These are phyloP conservation scores for Euphydryas editha DNA, from an alignment of 2,888 invertebrate species.

Conservation along the genomic window DNA sequence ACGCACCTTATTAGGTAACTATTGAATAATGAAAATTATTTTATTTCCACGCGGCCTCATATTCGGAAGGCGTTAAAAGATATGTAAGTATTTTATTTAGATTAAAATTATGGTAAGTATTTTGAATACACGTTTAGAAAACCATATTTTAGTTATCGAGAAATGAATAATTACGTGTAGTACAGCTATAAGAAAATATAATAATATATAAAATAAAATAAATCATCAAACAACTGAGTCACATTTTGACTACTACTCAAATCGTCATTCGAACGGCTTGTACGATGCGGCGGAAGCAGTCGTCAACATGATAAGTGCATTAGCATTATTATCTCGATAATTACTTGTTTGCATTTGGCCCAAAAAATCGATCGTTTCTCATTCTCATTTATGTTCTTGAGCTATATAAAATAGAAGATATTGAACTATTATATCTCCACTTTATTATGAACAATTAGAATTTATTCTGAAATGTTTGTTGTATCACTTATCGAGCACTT, in stretches of 20 bases:
- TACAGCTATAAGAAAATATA: background rate
- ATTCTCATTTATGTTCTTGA: slow-evolving; percentile 72
- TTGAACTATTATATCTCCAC: slow-evolving; percentile 56
- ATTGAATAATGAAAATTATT: slow-evolving; percentile 54
- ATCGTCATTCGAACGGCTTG: slow-evolving; percentile 56
- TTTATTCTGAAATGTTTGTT: slow-evolving; percentile 67
- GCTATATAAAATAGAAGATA: slow-evolving; percentile 51
- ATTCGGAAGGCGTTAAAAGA: slow-evolving; percentile 43
- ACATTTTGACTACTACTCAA: slow-evolving; percentile 47
- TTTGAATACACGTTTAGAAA: background rate
- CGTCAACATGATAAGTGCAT: slow-evolving; percentile 82
- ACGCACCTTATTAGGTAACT: slow-evolving; percentile 52
- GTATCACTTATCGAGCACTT: slow-evolving; percentile 72
- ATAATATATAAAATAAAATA: background rate
- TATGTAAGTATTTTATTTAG: slow-evolving; percentile 40
- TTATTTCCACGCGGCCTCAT: slow-evolving; percentile 59
- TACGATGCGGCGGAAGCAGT: slow-evolving; percentile 70
- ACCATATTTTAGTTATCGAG: background rate
- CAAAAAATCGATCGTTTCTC: slow-evolving; percentile 57
- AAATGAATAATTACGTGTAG: background rate
- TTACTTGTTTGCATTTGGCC: slow-evolving; percentile 82
- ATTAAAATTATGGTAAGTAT: slow-evolving; percentile 10
- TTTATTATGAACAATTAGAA: slow-evolving; percentile 47
- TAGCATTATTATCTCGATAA: slow-evolving; percentile 83
- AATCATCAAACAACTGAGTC: slow-evolving; percentile 23